phyloP scores from a whole-genome alignment of 2,888 invertebrate species.

The Tenodera sinensis region DNA sequence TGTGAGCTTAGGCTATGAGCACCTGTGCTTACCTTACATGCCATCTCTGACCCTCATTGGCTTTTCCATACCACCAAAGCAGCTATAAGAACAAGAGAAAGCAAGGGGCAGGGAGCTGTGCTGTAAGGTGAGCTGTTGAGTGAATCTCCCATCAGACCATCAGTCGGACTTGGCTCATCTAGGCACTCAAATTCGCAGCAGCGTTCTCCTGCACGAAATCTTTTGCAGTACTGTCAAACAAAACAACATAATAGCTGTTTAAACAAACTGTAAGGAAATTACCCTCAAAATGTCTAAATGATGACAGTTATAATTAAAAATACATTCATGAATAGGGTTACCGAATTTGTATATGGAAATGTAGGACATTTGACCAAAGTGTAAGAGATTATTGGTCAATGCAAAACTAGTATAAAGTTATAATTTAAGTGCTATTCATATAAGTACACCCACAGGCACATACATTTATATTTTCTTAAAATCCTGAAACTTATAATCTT shows the following conservation, averaged over 20 bases:
- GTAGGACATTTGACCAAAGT: too few relatives aligned
- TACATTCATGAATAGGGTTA: too few relatives aligned
- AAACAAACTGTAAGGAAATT: neutral
- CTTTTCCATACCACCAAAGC: neutral
- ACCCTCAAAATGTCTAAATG: neutral
- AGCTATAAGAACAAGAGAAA: neutral
- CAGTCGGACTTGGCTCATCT: slow-evolving; percentile 48
- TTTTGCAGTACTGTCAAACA: slow-evolving; percentile 70
- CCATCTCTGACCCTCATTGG: neutral
- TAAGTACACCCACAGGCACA: too few relatives aligned
- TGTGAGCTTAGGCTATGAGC: too few relatives aligned
- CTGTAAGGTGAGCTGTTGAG: neutral
- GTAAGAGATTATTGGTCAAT: too few relatives aligned
- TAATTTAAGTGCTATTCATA: too few relatives aligned
- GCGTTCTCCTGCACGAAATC: slow-evolving; percentile 75
- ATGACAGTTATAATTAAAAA: too few relatives aligned
- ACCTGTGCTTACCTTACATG: neutral
- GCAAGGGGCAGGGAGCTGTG: neutral
- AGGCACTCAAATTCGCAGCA: slow-evolving; percentile 89
- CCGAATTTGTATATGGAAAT: too few relatives aligned
- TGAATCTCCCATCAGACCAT: slow-evolving; percentile 1
- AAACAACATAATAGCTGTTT: slow-evolving; percentile 28
- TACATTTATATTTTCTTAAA: too few relatives aligned
- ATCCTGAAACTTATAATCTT: too few relatives aligned
- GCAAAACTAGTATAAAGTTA: too few relatives aligned